phyloP scores from a whole-genome alignment of 1,140 invertebrate genomes.

The Harlomillsia oculata region DNA sequence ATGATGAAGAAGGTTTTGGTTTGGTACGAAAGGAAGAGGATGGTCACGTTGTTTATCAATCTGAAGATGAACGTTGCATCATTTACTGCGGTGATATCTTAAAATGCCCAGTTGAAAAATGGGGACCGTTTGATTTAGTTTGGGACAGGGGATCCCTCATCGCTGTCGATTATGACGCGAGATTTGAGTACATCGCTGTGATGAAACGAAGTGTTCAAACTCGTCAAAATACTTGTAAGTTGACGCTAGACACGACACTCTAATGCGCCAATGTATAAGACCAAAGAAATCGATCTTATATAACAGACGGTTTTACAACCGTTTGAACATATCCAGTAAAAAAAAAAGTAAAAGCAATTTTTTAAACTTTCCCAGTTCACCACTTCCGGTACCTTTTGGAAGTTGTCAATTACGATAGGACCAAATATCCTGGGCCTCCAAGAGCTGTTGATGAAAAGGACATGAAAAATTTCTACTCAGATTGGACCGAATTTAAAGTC shows the following conservation, averaged over 20 bases:
- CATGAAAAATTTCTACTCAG: background rate
- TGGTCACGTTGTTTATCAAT: background rate
- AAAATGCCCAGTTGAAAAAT: conserved; percentile 18
- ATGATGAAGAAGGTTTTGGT: conserved; percentile 5
- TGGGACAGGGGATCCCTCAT: conserved; percentile 23
- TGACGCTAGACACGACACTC: too few species aligned
- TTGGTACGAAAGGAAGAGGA: background rate
- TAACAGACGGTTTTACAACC: too few species aligned
- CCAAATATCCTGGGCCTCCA: conserved; percentile 18
- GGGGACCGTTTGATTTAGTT: conserved; percentile 18
- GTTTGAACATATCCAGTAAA: too few species aligned
- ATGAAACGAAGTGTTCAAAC: conserved; percentile 11
- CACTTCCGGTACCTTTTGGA: conserved; percentile 16
- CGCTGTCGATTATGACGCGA: conserved; percentile 10
- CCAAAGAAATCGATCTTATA: too few species aligned
- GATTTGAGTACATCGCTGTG: conserved; percentile 3
- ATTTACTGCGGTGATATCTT: conserved; percentile 22
- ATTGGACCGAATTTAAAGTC: background rate
- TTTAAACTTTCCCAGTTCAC: conserved; percentile 6
- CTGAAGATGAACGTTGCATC: conserved; percentile 1
- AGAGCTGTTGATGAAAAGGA: background rate
- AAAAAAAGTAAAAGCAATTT: background rate
- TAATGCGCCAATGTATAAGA: too few species aligned
- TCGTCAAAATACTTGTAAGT: background rate
- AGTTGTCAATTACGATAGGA: conserved; percentile 9